Conservation (phyloP, 2,888 invertebrate genomes). For the Synanthedon formicaeformis region DNA sequence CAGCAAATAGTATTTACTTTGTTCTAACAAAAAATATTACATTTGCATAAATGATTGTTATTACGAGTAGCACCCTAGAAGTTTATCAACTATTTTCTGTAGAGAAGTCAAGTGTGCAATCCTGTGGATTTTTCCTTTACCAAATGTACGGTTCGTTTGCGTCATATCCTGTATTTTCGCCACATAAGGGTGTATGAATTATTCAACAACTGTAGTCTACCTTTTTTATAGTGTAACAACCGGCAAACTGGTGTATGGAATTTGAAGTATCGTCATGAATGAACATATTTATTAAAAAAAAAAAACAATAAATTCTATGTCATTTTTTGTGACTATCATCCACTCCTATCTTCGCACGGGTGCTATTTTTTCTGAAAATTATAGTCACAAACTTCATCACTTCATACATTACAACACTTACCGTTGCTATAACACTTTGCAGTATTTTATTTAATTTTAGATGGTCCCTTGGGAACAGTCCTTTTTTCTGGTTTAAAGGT, state of each 20-base stretch:
- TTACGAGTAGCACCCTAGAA: background rate
- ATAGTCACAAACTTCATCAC: no score
- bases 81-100: constrained; percentile 4
- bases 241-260: constrained; percentile 16
- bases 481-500: no score
- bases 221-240: constrained; percentile 30
- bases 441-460: no score
- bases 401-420: no score
- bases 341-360: no score
- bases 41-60: background rate
- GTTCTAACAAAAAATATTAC: no score
- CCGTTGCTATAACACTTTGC: no score
- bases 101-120: constrained; percentile 6
- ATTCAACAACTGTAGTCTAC: constrained; percentile 38
- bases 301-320: no score
- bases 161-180: constrained; percentile 30
- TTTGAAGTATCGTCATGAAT: background rate
- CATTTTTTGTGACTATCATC: no score
- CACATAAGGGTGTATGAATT: constrained; percentile 39
- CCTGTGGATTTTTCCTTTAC: constrained; percentile 17
- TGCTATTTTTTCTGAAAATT: no score
- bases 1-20: no score
- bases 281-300: background rate
- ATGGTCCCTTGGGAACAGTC: no score
- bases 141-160: constrained; percentile 44